Base-by-base conservation (phyloP, 2,797 vertebrate genomes). In the Melanotaenia trifasciata region DNA sequence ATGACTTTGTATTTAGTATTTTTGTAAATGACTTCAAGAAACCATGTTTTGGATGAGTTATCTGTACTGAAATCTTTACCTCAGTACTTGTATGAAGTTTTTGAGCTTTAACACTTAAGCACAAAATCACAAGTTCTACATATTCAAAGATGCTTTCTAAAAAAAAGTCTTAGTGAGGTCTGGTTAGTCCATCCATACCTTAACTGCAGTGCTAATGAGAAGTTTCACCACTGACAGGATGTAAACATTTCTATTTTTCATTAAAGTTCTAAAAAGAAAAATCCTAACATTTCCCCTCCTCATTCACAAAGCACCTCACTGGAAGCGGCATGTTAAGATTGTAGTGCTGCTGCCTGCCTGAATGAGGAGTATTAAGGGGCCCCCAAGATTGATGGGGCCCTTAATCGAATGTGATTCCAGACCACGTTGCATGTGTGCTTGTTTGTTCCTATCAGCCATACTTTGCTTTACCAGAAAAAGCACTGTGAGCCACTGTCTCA, bases 311-410 rank as follows among this genome's bases (percentile, higher is more conserved):
- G 71, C 59, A 65, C 51, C 26, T 50, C 24, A 51, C 28, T 75
- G 62, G 63, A 64, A 64, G 70, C 38, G 11, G 20, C 10, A 5
- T 50, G 57, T 74, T 79, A 53, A 43, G 53, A 24, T 30, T 50
- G 51, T 58, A 58, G 5, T 61, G 64, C 47, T 68, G 59, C 68
- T 72, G 77, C 64, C 68, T 79, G 77, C 64, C 68, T 79, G 78
- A 87, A 88, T 79, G 60, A 84, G 64, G 69, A 66, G 68, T 32
- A 64, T 73, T 84, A 38, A 79, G 71, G 65, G 75, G 87, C 28
- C 1, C 80, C 62, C 40, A 28, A 78, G 70, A 79, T 65, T 33
- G 69, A 67, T 78, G 80, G 67, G 78, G 74, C 74, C 74, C 70
- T 76, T 70, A 68, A 58, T 77, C 51, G 30, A 76, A 60, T 68